Conservation (phyloP, 1,140 invertebrate species). For the Brachionus sp. region DNA sequence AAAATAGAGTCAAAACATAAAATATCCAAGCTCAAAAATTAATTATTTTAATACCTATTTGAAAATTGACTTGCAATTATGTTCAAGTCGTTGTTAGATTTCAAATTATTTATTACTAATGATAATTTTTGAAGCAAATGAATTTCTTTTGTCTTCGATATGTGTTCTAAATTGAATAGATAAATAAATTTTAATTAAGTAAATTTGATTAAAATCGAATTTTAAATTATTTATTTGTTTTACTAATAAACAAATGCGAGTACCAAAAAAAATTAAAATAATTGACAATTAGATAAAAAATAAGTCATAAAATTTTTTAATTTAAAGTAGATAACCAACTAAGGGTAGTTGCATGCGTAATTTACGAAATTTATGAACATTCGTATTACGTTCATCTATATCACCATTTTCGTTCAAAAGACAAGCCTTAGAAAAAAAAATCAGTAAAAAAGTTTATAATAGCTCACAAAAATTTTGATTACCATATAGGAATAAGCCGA, state of each 20-base stretch:
- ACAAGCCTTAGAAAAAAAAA: neutral
- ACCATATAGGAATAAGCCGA: conserved; percentile 39
- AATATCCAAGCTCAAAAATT: neutral
- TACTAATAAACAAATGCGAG: conserved; percentile 5
- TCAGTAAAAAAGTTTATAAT: neutral
- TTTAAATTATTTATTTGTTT: conserved; percentile 24
- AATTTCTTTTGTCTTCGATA: conserved; percentile 9
- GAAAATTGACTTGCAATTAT: conserved; percentile 4
- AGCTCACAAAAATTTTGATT: neutral
- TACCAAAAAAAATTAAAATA: neutral
- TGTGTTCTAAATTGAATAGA: neutral
- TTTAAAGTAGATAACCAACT: conserved; percentile 8
- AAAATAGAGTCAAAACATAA: neutral
- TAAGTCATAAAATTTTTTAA: neutral
- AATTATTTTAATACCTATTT: conserved; percentile 7
- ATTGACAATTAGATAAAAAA: conserved; percentile 22
- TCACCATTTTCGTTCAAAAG: neutral
- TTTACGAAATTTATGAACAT: conserved; percentile 40
- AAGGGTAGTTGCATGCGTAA: conserved; percentile 7
- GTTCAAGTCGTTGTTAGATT: neutral
- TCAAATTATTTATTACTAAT: conserved; percentile 30
- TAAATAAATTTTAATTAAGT: neutral
- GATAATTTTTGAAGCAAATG: neutral
- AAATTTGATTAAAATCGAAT: conserved; percentile 14
- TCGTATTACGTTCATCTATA: neutral